Evolutionary conservation across 2,888 invertebrate genomes (phyloP).

Genomic region (Dendrolimus houi): DNA sequence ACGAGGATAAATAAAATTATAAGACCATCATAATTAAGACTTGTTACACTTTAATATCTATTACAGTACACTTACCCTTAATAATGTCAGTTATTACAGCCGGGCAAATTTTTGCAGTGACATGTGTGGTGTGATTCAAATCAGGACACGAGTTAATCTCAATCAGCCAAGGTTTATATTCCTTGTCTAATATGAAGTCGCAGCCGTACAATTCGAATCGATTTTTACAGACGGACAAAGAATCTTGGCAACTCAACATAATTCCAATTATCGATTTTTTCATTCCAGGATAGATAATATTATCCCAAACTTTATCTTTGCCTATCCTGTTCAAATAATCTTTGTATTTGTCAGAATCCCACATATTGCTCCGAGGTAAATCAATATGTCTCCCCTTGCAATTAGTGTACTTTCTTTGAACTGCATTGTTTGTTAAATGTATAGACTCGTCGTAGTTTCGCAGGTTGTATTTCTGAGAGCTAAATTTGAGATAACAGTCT

Average conservation of each 20-base stretch:
- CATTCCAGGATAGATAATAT: slow-evolving; percentile 89
- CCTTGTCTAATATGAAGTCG: slow-evolving; percentile 92
- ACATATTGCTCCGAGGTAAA: slow-evolving; percentile 89
- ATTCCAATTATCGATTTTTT: slow-evolving; percentile 88
- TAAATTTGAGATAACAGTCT: slow-evolving; percentile 90
- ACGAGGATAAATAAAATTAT: no score
- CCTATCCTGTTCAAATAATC: slow-evolving; percentile 76
- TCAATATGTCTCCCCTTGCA: slow-evolving; percentile 69
- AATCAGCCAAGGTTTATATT: slow-evolving; percentile 91
- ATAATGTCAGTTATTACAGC: slow-evolving; percentile 88
- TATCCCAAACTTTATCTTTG: slow-evolving; percentile 79
- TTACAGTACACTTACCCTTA: slow-evolving; percentile 78
- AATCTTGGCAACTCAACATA: slow-evolving; percentile 86
- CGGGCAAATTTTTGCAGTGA: slow-evolving; percentile 89
- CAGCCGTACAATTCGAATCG: slow-evolving; percentile 95
- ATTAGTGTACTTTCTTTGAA: slow-evolving; percentile 85
- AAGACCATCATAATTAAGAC: no score
- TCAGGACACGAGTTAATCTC: slow-evolving; percentile 95
- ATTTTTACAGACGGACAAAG: slow-evolving; percentile 80
- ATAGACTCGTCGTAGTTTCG: slow-evolving; percentile 89
- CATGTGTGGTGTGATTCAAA: slow-evolving; percentile 86
- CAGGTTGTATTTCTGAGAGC: slow-evolving; percentile 87
- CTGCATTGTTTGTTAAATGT: slow-evolving; percentile 91
- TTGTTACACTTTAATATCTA: no score
- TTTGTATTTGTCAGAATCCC: slow-evolving; percentile 85